Base-by-base conservation (phyloP, 2,797 vertebrate genomes). In the Gymnoscopelus microlampas region DNA sequence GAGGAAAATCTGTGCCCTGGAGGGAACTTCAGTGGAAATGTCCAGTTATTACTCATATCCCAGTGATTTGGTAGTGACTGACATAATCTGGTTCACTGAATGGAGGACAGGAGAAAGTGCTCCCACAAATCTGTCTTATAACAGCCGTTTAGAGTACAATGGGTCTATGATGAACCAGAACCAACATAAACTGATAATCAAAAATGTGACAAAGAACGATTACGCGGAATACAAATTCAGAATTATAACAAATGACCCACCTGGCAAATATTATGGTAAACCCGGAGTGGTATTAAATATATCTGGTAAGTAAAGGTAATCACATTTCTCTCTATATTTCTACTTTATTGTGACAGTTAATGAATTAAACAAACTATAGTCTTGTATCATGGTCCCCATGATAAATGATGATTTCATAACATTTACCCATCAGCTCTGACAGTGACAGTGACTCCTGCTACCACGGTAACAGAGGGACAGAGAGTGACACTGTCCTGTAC, bases 401-500 rank as follows among this genome's bases (percentile, higher is more conserved):
- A 32, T 12, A 49, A 24, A 32, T 53, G 12, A 29, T n/a, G n/a
- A 48, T 24, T 6, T 10, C 13, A 55, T 55, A 23, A 5, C n/a
- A 11, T 49, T 6, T 54, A 56, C 19, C 12, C 5, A 55, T 44
- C 54, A 74, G 72, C 8, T 60, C 29, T 68, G 32, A 3, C 26
- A 47, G 61, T 65, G n/a, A 5, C 9, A 14, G 39, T 26, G 39
- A 47, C 0, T 48, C 68, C 84, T 12, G 70, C 64, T 76, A 53
- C 62, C 9, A 15, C 0, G 57, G 80, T 71, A 63, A 78, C 57
- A 61, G 72, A 81, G 61, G 80, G 64, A 19, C 65, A 83, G 53
- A 78, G 55, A 62, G 78, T 84, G 70, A 74, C 69, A 1, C 67
- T 87, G 54, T 80, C 59, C 69, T 87, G 85, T 72, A 72, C 15